Base-by-base conservation (phyloP, 2,888 invertebrate genomes). In the Zele albiditarsus region DNA sequence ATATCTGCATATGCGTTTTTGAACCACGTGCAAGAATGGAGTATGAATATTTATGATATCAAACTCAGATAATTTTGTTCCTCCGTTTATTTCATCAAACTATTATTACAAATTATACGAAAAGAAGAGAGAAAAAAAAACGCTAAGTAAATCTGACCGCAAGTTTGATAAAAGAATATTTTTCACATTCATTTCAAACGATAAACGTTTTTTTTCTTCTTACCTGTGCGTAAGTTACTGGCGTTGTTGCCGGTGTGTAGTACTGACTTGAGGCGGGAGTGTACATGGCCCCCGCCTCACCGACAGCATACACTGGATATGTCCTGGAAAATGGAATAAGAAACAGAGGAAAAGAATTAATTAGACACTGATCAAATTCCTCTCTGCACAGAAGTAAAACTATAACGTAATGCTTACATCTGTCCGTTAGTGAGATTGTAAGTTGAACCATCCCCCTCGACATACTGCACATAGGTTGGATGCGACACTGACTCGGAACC, bases 231-330 rank as follows among this genome's bases (percentile, higher is more conserved):
- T 92, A 93, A 28, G 93, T 91, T 78, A 92, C 92, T 60, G 92
- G 92, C 23, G 92, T 91, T 16, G 90, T 88, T 88, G 92, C 93
- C 86, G 91, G 93, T 81, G 93, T 94, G 90, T 92, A 97, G 88
- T 92, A 95, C 88, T 92, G 95, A 86, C 93, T 94, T 86, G 93
- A 91, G 86, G 91, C 91, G 84, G 91, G 92, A 85, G 91, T 93
- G 88, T 91, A 93, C 90, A 90, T 92, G 82, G 92, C 91, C 75
- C 92, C 91, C 80, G 91, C 89, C 82, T 94, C 94, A 16, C 93
- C 94, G 78, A 95, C 94, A 65, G 94, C 93, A 86, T 95, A 95
- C 71, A 95, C 94, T 77, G 95, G 95, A 91, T 94, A 94, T 84
- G 93, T 92, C 93, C 94, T 94, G 79, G 67, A 86, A 82, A 78